Evolutionary conservation across 2,888 invertebrate genomes (phyloP), one percentile per base, ranked within the genome.

Genomic region (Tetropium fuscum): DNA sequence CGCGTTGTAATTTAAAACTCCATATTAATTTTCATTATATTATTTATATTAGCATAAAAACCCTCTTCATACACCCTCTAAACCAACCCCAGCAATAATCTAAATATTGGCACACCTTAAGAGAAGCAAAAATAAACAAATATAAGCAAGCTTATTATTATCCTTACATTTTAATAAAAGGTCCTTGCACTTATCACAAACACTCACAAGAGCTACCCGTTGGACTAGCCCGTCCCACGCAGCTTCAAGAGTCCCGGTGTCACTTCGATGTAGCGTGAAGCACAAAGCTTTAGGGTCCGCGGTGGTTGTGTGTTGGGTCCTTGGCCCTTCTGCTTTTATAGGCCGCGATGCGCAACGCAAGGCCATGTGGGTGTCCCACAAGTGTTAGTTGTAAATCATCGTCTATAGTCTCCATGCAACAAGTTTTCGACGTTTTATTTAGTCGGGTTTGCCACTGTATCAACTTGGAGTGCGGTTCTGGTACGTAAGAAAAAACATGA

Each of bases 311-410:
- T 58, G 45, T 57, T 49, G 45, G 41, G 54, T 44, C 53, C 53
- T 60, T 62, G 60, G 53, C 58, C 49, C 36, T 51, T 44, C 36
- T 60, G 51, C 56, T 69, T 69, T 70, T 68, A 71, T 71, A 70
- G 71, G 63, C 58, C 48, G 53, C 58, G 56, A 38, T 60, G 61
- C 64, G 64, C 63, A 49, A 41, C 22, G 58, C 64, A 57, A 60
- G 27, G 54, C 64, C 62, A 68, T 68, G 73, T 73, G 71, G 73
- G 73, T 69, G 71, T 64, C 47, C 53, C 51, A 58, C 58, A 58
- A 51, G 60, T 60, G 60, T 60, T 30, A 25, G 8, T 40, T 15
- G 27, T 51, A 51, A 40, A 40, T 40, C 38, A 40, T 40, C 38
- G 11, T 25, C 25, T 3, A 11, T 5, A 48, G 18, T 10, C 16